Evolutionary conservation across 2,888 invertebrate species (phyloP), one percentile per base, ranked within the genome.

Genomic region (Cephus spinipes): DNA sequence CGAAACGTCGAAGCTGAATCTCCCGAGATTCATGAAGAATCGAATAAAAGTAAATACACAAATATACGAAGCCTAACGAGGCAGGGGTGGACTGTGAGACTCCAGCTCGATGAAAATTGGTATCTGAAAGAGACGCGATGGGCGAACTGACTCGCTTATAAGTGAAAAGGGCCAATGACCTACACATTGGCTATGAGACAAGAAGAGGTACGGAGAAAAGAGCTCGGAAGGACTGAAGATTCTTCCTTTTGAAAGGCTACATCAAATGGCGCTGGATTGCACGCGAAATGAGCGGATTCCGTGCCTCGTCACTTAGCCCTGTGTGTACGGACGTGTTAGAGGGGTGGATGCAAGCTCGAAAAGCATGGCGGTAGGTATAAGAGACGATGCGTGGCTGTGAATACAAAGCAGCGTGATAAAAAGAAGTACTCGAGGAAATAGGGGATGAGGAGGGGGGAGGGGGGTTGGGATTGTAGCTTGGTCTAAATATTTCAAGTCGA

Each of bases 381-480:
- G 83, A 81, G 81, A 80, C 75, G 74, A 80, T 83, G 84, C 85
- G 82, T 85, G 86, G 84, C 81, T 80, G 77, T 84, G 89, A 88
- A 89, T 88, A 87, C 82, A 85, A 88, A 87, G 83, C 81, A 84
- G 84, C 74, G 30, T 80, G 81, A 84, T 87, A 83, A 83, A 86
- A 83, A 81, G 81, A 74, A 77, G 77, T 76, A 81, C 78, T 76
- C 23, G 40, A 30, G 69, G 74, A 73, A 74, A 74, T 35, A 55
- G 23, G 9, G 55, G 23, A 0, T 4, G 12, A 12, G 1, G 23
- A 1, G 23, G 23, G 9, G 1, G 2, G 6, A 12, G 35, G 11
- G 33, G 55, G 55, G 1, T 55, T 23, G 23, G 55, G 55, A 23
- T 55, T 55, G 55, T 23, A 55, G 55, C 55, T 55, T 55, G 23